Conservation (phyloP, 2,113 vertebrate species). For the Gallinago paraguaiae region DNA sequence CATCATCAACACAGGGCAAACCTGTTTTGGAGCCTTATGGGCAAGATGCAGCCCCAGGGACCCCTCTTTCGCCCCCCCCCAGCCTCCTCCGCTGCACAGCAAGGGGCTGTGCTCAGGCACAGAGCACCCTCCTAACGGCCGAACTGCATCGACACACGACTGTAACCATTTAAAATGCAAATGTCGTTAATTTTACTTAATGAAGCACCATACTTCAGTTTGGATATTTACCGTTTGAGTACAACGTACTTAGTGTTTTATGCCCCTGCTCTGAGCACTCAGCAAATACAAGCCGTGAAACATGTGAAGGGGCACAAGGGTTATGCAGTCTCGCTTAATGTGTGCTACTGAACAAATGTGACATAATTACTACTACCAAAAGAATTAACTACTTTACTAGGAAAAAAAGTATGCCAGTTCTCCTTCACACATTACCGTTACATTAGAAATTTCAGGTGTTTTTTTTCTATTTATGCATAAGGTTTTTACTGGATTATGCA, state of each 20-base stretch:
- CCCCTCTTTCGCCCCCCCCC: too few species aligned
- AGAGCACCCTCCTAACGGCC: background rate
- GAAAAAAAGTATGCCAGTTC: background rate
- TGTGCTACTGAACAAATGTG: background rate
- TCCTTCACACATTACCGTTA: background rate
- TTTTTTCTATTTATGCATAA: background rate
- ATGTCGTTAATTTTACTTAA: conserved; percentile 4
- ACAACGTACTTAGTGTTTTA: background rate
- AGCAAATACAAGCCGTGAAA: background rate
- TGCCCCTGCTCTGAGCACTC: background rate
- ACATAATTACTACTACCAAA: background rate
- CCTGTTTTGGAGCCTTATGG: background rate
- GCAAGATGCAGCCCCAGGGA: background rate
- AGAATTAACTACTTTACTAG: background rate
- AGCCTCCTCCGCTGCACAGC: rapidly evolving
- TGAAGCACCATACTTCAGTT: background rate
- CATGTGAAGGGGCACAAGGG: background rate
- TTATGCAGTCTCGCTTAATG: background rate
- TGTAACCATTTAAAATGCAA: background rate
- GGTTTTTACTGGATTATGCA: conserved; percentile 27
- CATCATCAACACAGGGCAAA: background rate
- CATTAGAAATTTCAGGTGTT: background rate
- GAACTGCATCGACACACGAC: background rate
- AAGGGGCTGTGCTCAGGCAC: background rate
- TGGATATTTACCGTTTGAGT: background rate